Evolutionary conservation across 2,888 invertebrate genomes (phyloP).

Genomic region (Entomobrya proxima): DNA sequence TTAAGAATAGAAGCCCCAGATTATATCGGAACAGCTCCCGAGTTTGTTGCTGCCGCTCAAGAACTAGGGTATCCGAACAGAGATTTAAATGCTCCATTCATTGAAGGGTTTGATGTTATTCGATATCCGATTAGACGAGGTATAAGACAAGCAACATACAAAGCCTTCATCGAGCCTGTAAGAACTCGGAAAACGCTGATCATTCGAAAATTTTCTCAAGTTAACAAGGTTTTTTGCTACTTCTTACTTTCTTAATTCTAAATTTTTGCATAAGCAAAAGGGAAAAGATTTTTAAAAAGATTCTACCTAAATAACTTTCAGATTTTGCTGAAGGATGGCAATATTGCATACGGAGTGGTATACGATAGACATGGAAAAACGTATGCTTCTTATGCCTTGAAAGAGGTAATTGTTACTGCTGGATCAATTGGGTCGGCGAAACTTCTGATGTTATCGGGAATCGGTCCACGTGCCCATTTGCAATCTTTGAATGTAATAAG

Average conservation of each 20-base stretch:
- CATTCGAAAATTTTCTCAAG: constrained; percentile 51
- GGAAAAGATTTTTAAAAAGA: too few relatives aligned
- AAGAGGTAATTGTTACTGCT: neutral
- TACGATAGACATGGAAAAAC: constrained; percentile 33
- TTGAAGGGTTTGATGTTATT: constrained; percentile 43
- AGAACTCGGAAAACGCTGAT: constrained; percentile 1
- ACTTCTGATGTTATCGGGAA: constrained; percentile 1
- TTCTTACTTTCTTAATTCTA: neutral
- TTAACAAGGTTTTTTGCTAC: constrained; percentile 46
- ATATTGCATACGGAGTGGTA: constrained; percentile 25
- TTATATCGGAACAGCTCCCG: constrained; percentile 77
- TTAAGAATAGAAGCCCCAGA: constrained; percentile 78
- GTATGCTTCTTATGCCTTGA: neutral
- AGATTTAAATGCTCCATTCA: constrained; percentile 39
- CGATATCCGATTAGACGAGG: constrained; percentile 25
- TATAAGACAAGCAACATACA: constrained; percentile 49
- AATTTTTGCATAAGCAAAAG: neutral
- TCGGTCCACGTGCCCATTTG: neutral
- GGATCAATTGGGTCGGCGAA: neutral
- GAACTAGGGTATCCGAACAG: constrained; percentile 69
- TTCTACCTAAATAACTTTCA: neutral
- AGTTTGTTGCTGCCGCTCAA: constrained; percentile 67
- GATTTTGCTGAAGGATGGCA: constrained; percentile 11
- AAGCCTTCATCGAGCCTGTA: constrained; percentile 59
- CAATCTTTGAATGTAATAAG: neutral